Base-by-base conservation (phyloP, 2,888 invertebrate species). In the Metallyticus violacea region DNA sequence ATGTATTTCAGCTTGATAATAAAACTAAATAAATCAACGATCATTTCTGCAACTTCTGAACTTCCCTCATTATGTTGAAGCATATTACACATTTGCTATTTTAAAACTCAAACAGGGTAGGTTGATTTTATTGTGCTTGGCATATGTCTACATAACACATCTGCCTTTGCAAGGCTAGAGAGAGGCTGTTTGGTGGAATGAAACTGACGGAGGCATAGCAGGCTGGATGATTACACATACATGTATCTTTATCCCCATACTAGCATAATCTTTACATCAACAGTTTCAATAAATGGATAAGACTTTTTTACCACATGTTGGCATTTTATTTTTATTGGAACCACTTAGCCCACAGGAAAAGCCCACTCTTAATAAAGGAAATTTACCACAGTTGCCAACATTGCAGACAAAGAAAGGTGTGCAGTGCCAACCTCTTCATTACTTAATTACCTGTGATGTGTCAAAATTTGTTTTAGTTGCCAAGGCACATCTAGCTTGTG, bases 301-400 rank as follows among this genome's bases (percentile, higher is more conserved):
- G 7, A 62, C 15, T 30, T 26, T 26, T 79, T n/a, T 78, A n/a
- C 22, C 25, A n/a, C 22, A 6, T 78, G 25, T 78, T 78, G 25
- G 6, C 25, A 79, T 79, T 79, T 15, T 6, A 15, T 1, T 26
- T 28, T 22, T 79, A 27, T 79, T 26, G 26, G 77, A 77, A 83
- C 29, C 83, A 83, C 83, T 83, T 83, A 28, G 83, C 76, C 83
- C 83, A 83, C 83, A 83, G 83, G 83, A 26, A 27, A 77, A 76
- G 22, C 26, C 40, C 40, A 62, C 40, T 28, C 77, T 28, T 27
- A 83, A 29, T 30, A 27, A 30, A n/a, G 25, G 22, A 83, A 77
- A 77, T 77, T 62, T 7, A 26, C 76, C n/a, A 77, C 29, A 83
- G 77, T 22, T 83, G 83, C 83, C 26, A 83, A 83, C 83, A 83